These are phyloP conservation scores for Porites australiensis DNA, from an alignment of 64 coral and sea anemone genomes.

Conservation along the genomic window DNA sequence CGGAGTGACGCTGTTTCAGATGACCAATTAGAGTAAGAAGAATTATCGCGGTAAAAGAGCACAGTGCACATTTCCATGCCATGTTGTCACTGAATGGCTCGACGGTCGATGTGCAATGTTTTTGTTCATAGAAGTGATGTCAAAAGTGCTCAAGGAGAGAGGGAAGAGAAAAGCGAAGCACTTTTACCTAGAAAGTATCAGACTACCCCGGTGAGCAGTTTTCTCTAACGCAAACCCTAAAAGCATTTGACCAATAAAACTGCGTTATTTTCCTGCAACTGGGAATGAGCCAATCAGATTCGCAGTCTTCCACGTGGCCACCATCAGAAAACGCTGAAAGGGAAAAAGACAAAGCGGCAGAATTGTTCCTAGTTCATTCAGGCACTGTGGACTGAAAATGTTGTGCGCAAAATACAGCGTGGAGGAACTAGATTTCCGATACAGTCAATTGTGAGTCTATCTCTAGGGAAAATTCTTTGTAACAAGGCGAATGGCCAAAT, in stretches of 20 bases:
- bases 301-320: background rate
- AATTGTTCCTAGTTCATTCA: background rate
- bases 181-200: no score
- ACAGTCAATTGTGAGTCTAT: no score
- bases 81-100: background rate
- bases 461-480: no score
- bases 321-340: background rate
- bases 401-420: background rate
- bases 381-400: background rate
- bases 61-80: constrained; percentile 8
- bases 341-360: background rate
- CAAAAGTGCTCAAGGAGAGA: no score
- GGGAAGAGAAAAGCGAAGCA: no score
- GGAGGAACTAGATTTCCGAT: background rate
- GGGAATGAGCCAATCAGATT: background rate
- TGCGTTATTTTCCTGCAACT: background rate
- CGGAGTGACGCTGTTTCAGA: background rate
- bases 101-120: background rate
- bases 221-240: background rate
- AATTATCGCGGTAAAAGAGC: background rate
- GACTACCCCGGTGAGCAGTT: background rate
- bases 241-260: background rate
- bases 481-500: background rate
- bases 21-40: background rate
- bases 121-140: background rate